Percentiles rank a stretch among this genome's conserved stretches.
Evolutionary conservation across 2,797 vertebrate genomes (phyloP).

Genomic region (Scolopax bukidnonensis): DNA sequence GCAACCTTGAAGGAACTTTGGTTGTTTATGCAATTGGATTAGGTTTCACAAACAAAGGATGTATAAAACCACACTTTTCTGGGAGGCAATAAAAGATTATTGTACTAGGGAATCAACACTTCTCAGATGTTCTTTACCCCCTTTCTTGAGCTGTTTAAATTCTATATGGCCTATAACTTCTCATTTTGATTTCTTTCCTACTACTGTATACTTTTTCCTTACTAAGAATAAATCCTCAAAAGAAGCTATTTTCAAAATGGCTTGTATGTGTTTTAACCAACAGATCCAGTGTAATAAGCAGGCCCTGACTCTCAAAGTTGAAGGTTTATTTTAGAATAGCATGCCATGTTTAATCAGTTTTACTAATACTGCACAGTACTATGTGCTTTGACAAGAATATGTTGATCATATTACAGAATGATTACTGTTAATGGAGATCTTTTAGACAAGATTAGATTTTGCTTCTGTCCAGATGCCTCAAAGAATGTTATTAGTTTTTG

Average conservation of each 20-base stretch:
- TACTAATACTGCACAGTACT: background rate
- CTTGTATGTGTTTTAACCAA: background rate
- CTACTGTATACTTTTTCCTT: background rate
- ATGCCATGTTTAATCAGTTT: conserved; percentile 56
- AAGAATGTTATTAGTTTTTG: conserved; percentile 59
- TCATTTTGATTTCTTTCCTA: background rate
- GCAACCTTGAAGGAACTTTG: background rate
- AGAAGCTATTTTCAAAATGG: background rate
- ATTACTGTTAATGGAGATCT: conserved; percentile 53
- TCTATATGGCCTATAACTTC: background rate
- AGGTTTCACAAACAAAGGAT: background rate
- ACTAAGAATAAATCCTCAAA: background rate
- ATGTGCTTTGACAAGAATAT: conserved; percentile 55
- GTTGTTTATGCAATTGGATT: background rate
- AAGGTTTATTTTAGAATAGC: conserved; percentile 22
- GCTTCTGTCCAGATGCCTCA: conserved; percentile 48
- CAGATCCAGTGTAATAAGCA: conserved; percentile 5
- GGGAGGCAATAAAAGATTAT: background rate
- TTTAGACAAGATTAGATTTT: conserved; percentile 59
- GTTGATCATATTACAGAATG: conserved; percentile 57
- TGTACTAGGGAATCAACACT: background rate
- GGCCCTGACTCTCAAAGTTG: background rate
- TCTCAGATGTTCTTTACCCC: background rate
- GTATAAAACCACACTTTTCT: background rate
- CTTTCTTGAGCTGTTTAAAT: background rate